A percentile compares a stretch with the other conserved stretches of the same genome.
These are phyloP conservation scores for Polia nebulosa DNA, from an alignment of 2,888 invertebrate genomes.

Conservation along the genomic window DNA sequence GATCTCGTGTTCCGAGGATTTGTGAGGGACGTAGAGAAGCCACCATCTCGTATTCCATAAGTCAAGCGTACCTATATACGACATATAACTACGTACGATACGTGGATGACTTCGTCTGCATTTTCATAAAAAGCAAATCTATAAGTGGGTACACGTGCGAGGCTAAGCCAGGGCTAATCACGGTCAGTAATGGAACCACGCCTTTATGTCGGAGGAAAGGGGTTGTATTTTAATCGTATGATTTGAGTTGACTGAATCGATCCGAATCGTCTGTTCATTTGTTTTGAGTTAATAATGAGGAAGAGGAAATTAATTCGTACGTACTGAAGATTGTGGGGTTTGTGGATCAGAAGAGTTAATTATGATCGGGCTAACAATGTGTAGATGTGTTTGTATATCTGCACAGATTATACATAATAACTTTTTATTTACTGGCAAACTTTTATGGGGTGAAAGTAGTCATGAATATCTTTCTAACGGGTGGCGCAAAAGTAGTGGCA, in stretches of 20 bases:
- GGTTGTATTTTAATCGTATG: conserved; percentile 31
- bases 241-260: conserved; percentile 36
- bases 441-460: not conserved
- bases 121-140: no score
- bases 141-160: no score
- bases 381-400: not conserved
- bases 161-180: no score
- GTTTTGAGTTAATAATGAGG: conserved; percentile 31
- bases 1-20: not conserved
- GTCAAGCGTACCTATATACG: no score
- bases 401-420: not conserved
- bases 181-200: not conserved
- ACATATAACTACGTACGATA: no score
- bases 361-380: not conserved
- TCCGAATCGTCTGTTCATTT: conserved; percentile 28
- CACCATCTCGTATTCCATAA: not conserved
- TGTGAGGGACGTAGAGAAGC: not conserved
- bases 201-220: conserved; percentile 15
- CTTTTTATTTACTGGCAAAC: not conserved
- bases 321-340: not conserved
- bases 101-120: no score
- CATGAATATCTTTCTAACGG: no score
- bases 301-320: conserved; percentile 22
- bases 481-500: no score
- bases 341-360: conserved; percentile 16